A percentile compares a stretch with the other conserved stretches of the same genome.
These are phyloP conservation scores for Pseudoatta argentina DNA, from an alignment of 1,140 invertebrate species.

Conservation along the genomic window DNA sequence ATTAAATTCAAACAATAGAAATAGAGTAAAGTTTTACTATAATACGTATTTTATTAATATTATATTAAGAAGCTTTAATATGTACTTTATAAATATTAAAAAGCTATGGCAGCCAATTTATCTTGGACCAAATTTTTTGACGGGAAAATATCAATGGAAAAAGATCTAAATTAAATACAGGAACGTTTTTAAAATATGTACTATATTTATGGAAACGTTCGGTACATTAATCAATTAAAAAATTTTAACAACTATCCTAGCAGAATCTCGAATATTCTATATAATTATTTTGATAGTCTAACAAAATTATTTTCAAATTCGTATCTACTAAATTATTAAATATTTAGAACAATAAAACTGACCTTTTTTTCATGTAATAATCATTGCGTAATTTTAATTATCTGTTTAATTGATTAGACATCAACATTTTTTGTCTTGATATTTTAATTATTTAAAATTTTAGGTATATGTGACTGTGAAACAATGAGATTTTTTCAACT, in stretches of 20 bases:
- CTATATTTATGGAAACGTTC: background rate
- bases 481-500: background rate
- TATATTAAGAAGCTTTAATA: background rate
- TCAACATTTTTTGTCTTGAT: background rate
- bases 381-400: background rate
- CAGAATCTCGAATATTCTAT: no score
- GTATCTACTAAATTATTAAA: no score
- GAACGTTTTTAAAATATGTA: background rate
- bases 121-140: background rate
- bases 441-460: background rate
- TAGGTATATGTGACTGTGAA: background rate
- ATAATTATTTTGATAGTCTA: no score
- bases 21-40: background rate
- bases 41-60: background rate
- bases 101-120: no score
- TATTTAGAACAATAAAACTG: no score
- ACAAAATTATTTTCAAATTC: no score
- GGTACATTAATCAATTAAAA: slow-evolving; percentile 22
- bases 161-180: no score
- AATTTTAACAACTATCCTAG: no score
- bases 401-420: background rate
- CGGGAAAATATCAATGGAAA: background rate
- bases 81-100: no score
- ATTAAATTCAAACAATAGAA: background rate
- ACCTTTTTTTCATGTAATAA: no score